Evolutionary conservation across 2,113 vertebrate species (phyloP), one percentile per base, ranked within the genome.

Genomic region (Peromyscus californicus): DNA sequence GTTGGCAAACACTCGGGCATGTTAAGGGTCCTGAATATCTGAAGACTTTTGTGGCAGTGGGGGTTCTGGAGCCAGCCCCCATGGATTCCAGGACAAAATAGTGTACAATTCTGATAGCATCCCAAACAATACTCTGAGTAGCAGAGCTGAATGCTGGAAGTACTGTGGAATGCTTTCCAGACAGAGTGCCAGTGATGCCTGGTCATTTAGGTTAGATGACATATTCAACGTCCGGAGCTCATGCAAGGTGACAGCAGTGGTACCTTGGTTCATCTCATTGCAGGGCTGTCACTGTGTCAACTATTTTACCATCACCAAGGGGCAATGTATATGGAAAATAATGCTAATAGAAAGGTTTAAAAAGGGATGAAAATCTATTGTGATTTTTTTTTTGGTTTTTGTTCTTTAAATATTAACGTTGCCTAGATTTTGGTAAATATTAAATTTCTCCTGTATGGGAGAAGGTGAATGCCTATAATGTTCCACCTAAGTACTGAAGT

Each of bases 141-240:
- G 13, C 8, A 63, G 22, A 67, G 4, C 15, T 1, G 45, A 15
- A 42, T 42, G 59, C 42, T 42, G 36, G 26, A 75, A 91, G 19
- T 33, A 9, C 48, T 80, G 78, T 69, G 48, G 31, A 54, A 42
- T 84, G 0, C 89, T 97, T 96, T 90, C 72, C 89, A 97, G 78
- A 57, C 72, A 0, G 69, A 36, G n/a, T 70, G 75, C 87, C 88
- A 79, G 10, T 12, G 69, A 83, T 67, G 61, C 11, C 57, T 2
- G 3, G 87, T 22, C 87, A 26, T 79, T 96, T 42, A 76, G 57
- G 94, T 54, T 7, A 82, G 65, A 79, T 51, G 80, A 84, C 74
- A 19, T 65, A 21, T 24, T 95, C 65, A 45, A 4, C 78, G 80
- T 70, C n/a, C n/a, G 72, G 45, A 79, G 72, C 76, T 88, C 75